phyloP scores from a whole-genome alignment of 2,888 invertebrate genomes.

The Cybosia mesomella region DNA sequence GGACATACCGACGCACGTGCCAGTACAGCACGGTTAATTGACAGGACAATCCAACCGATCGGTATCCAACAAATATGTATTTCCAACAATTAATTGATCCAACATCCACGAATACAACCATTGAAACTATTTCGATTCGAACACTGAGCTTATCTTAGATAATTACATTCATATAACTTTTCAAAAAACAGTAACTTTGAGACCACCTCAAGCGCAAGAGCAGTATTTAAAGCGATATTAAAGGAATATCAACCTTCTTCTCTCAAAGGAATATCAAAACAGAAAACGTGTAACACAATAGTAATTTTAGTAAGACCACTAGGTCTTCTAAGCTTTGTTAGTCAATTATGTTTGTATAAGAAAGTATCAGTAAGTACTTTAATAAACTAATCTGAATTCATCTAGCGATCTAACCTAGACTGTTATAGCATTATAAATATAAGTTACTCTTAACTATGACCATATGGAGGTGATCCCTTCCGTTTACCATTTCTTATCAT shows the following conservation, averaged over 20 bases:
- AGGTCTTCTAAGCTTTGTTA: neutral
- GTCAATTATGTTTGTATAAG: neutral
- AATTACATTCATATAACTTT: slow-evolving; percentile 64
- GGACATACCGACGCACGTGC: slow-evolving; percentile 72
- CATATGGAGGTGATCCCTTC: slow-evolving; percentile 41
- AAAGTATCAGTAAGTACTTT: neutral
- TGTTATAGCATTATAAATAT: neutral
- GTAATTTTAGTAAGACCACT: neutral
- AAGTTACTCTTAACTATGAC: slow-evolving; percentile 20
- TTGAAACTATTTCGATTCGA: slow-evolving; percentile 62
- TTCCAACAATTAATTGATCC: slow-evolving; percentile 62
- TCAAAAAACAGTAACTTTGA: slow-evolving; percentile 64
- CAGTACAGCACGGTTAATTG: slow-evolving; percentile 74
- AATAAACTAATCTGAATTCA: neutral
- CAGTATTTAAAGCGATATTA: neutral
- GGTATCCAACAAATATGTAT: slow-evolving; percentile 52
- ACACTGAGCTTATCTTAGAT: slow-evolving; percentile 68
- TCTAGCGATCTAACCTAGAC: neutral
- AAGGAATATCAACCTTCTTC: neutral
- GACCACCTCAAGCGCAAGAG: slow-evolving; percentile 38
- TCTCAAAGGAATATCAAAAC: no score
- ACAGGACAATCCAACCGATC: slow-evolving; percentile 73
- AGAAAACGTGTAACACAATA: neutral
- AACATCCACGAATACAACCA: slow-evolving; percentile 67
- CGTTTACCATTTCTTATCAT: slow-evolving; percentile 41